Evolutionary conservation across 2,888 invertebrate genomes (phyloP).

Genomic region (Buathra laborator): DNA sequence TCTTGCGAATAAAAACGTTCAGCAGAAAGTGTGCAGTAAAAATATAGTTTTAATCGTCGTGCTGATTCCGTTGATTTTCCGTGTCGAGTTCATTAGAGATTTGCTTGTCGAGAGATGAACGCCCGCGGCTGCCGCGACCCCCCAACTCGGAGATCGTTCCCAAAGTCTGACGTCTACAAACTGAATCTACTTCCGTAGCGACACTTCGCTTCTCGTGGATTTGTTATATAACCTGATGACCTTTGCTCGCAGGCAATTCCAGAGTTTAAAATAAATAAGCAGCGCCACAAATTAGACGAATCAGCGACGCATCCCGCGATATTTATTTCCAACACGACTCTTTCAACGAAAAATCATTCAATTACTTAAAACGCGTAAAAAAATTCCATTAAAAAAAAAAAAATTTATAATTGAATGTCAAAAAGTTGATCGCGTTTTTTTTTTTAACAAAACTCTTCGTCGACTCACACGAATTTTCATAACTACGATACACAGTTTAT

Average conservation of each 20-base stretch:
- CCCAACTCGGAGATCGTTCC: neutral
- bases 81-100: constrained; percentile 56
- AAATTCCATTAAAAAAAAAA: neutral
- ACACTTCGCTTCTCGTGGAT: constrained; percentile 18
- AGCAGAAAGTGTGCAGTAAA: neutral
- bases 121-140: constrained; percentile 11
- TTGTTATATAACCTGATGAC: constrained; percentile 31
- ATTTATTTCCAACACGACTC: constrained; percentile 23
- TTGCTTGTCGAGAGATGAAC: constrained; percentile 44
- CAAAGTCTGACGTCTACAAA: constrained; percentile 61
- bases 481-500: neutral
- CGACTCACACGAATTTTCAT: neutral
- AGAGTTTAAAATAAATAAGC: neutral
- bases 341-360: constrained; percentile 7
- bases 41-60: constrained; percentile 27
- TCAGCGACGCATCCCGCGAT: neutral
- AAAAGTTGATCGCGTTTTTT: neutral
- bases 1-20: neutral
- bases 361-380: neutral
- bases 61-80: constrained; percentile 7
- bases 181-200: constrained; percentile 44
- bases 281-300: constrained; percentile 15
- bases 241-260: constrained; percentile 13
- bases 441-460: neutral
- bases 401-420: neutral